A percentile compares a stretch with the other conserved stretches of the same genome.
phyloP scores from a whole-genome alignment of 2,113 vertebrate genomes.

The Eolophus roseicapilla region DNA sequence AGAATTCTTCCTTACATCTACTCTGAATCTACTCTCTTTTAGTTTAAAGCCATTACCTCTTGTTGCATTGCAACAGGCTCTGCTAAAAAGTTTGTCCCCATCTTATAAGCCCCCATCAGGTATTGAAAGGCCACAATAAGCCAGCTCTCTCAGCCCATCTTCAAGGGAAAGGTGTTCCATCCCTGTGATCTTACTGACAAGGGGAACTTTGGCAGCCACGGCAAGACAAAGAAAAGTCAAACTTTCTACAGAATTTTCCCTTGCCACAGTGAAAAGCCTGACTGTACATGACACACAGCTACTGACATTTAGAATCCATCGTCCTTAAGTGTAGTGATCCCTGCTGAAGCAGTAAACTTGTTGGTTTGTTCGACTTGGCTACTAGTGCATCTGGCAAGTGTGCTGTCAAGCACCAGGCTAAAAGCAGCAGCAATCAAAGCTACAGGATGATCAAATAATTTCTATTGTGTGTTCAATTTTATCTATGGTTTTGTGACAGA shows the following conservation, averaged over 20 bases:
- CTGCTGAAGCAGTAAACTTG: background rate
- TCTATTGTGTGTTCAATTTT: background rate
- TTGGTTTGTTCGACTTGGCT: background rate
- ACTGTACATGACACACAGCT: background rate
- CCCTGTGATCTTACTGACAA: background rate
- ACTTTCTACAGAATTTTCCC: background rate
- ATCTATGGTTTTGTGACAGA: background rate
- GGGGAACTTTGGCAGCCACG: background rate
- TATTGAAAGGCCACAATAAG: background rate
- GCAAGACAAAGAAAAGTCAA: background rate
- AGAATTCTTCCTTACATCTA: background rate
- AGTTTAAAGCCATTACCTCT: background rate
- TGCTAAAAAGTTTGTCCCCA: background rate
- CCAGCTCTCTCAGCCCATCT: background rate
- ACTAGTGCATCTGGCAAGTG: background rate
- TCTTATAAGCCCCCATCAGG: background rate
- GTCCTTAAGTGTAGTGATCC: background rate
- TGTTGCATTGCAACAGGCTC: background rate
- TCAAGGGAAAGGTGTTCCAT: accelerated
- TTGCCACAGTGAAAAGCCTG: background rate
- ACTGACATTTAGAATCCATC: background rate
- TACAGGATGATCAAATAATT: background rate
- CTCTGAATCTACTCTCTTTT: accelerated
- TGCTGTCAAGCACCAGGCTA: background rate
- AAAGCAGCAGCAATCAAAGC: background rate